Evolutionary conservation across 2,797 vertebrate species (phyloP).

Genomic region (Zonotrichia albicollis): DNA sequence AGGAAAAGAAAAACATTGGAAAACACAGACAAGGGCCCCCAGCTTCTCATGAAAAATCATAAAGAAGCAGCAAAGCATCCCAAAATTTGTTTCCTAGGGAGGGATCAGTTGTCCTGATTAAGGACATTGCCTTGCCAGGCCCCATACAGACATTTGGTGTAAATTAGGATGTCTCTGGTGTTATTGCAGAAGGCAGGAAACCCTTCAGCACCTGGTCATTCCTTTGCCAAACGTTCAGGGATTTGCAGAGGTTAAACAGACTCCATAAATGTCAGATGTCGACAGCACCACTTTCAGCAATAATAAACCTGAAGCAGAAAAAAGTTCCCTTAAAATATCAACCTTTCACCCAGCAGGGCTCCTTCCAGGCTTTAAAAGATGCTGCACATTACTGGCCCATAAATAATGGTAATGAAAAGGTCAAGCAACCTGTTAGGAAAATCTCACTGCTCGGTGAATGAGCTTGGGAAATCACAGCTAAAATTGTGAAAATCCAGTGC

Average conservation of each 20-base stretch:
- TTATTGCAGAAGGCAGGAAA: neutral
- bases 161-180: neutral
- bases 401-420: slow-evolving; percentile 58
- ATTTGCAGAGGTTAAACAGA: neutral
- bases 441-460: neutral
- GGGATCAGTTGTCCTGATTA: neutral
- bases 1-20: neutral
- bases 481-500: neutral
- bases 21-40: neutral
- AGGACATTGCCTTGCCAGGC: neutral
- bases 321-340: slow-evolving; percentile 62
- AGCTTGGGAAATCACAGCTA: neutral
- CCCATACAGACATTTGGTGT: neutral
- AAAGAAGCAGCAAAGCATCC: neutral
- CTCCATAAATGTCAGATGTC: slow-evolving; percentile 43
- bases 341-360: slow-evolving; percentile 55
- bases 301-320: slow-evolving; percentile 7
- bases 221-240: neutral
- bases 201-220: neutral
- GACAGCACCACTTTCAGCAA: neutral
- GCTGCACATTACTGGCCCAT: slow-evolving; percentile 12
- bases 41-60: neutral
- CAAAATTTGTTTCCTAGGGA: neutral
- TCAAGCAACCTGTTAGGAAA: slow-evolving; percentile 42
- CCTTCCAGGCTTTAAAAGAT: neutral